Evolutionary conservation across 2,113 vertebrate species (phyloP), one percentile per base, ranked within the genome.

Genomic region (human (Homo sapiens)): DNA sequence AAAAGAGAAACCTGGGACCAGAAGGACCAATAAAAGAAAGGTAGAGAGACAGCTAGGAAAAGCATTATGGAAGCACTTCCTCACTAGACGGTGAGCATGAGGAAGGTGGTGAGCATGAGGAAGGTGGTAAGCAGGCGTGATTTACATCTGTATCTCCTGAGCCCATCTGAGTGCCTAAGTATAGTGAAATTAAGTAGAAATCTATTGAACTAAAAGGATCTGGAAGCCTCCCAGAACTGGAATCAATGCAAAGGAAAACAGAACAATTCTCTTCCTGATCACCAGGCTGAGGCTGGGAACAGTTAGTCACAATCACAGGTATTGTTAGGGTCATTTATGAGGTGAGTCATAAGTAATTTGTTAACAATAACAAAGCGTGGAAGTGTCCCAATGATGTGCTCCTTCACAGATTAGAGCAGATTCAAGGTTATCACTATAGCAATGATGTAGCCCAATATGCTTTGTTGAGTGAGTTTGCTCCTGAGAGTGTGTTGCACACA

Each of bases 341-440:
- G n/a, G 18, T 89, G 90, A 97, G 23, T 97, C 94, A 93, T 52
- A 92, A 64, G 73, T 85, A 73, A 75, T 94, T 76, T 82, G 59
- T 55, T 95, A 96, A 89, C 66, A 80, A 48, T 61, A 79, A 90
- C 75, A 79, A 95, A 40, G 35, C 59, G 50, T 45, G 48, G 32
- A 73, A 78, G 40, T 86, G 87, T 86, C 79, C 75, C 35, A 96
- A 91, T 70, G 61, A 93, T 75, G 90, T 86, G 10, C 18, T 93
- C 13, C 93, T 75, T 94, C 64, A 80, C 57, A 73, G 50, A 96
- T 76, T 72, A 86, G 59, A 93, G 22, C 48, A 80, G 79, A 79
- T n/a, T 93, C 86, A 94, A 96, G 92, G 57, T 94, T 94, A 91
- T 93, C 92, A 78, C 89, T 83, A 95, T 81, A 91, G 78, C 70